Percentiles rank a stretch among this genome's conserved stretches.
Conservation (phyloP, 2,113 vertebrate genomes). For the Rhodinocichla rosea region DNA sequence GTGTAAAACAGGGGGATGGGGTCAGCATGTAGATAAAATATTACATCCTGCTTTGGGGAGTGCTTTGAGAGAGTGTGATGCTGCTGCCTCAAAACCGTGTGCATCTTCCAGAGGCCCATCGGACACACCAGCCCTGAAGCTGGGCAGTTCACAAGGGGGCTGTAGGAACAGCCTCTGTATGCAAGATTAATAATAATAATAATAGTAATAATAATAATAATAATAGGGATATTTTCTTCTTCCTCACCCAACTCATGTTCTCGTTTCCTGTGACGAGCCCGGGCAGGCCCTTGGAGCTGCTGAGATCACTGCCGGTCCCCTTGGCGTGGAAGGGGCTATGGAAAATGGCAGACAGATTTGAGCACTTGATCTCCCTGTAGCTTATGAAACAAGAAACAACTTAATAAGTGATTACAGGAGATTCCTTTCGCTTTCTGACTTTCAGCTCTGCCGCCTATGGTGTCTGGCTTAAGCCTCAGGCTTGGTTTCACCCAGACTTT, state of each 20-base stretch:
- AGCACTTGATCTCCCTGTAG: constrained; percentile 15
- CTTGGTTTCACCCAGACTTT: constrained; percentile 68
- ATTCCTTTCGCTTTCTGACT: constrained; percentile 71
- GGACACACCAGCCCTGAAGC: accelerated
- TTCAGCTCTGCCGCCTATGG: constrained; percentile 65
- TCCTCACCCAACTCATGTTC: background rate
- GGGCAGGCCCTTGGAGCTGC: accelerated
- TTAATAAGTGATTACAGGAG: constrained; percentile 61
- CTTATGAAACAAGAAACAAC: constrained; percentile 61
- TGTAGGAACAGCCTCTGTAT: background rate
- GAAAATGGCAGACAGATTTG: constrained; percentile 19
- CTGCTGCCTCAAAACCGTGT: accelerated
- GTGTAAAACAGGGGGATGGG: background rate
- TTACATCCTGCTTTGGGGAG: background rate
- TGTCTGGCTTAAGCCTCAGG: constrained; percentile 59
- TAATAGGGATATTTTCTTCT: background rate
- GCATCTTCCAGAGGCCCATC: background rate
- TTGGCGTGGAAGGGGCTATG: background rate
- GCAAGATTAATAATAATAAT: background rate
- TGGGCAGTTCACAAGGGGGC: background rate
- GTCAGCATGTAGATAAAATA: background rate
- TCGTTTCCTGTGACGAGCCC: accelerated
- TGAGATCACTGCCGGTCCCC: background rate
- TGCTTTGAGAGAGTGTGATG: background rate
- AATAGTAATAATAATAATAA: background rate